These are phyloP conservation scores for Drosophila jambulina DNA, from an alignment of 1,140 invertebrate species.

Conservation along the genomic window DNA sequence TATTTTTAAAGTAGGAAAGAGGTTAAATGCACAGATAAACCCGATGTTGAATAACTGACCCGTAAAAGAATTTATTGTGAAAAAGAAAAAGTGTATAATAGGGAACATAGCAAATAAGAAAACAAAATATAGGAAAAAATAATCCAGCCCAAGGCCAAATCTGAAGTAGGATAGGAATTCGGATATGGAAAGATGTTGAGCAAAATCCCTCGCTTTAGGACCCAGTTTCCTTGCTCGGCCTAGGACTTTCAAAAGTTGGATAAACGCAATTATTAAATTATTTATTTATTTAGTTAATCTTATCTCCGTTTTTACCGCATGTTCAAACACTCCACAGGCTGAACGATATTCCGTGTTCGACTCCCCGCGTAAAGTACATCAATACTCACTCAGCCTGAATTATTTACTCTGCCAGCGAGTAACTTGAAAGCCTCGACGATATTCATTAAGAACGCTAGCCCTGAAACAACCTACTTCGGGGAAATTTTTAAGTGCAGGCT, in stretches of 20 bases:
- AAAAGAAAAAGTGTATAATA: too few species aligned
- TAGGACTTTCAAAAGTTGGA: background rate
- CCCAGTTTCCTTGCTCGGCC: background rate
- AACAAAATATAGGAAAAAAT: too few species aligned
- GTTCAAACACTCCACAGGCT: background rate
- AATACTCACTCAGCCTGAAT: constrained; percentile 40
- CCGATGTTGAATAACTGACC: background rate
- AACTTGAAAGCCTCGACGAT: constrained; percentile 22
- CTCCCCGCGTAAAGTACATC: constrained; percentile 11
- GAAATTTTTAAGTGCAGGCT: constrained; percentile 36
- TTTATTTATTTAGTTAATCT: background rate
- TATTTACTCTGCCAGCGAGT: constrained; percentile 15
- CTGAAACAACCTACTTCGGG: constrained; percentile 16
- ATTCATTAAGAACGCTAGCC: constrained; percentile 24
- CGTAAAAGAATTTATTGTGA: background rate
- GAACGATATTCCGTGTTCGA: constrained; percentile 21
- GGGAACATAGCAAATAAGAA: too few species aligned
- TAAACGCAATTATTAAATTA: background rate
- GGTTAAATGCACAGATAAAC: background rate
- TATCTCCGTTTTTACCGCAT: background rate
- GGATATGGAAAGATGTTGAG: too few species aligned
- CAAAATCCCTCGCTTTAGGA: background rate
- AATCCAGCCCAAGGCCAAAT: too few species aligned
- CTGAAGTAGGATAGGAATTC: too few species aligned
- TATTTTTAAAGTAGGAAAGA: background rate